A percentile compares a stretch with the other conserved stretches of the same genome.
Evolutionary conservation across 1,140 invertebrate species (phyloP).

Genomic region (Musca domestica): DNA sequence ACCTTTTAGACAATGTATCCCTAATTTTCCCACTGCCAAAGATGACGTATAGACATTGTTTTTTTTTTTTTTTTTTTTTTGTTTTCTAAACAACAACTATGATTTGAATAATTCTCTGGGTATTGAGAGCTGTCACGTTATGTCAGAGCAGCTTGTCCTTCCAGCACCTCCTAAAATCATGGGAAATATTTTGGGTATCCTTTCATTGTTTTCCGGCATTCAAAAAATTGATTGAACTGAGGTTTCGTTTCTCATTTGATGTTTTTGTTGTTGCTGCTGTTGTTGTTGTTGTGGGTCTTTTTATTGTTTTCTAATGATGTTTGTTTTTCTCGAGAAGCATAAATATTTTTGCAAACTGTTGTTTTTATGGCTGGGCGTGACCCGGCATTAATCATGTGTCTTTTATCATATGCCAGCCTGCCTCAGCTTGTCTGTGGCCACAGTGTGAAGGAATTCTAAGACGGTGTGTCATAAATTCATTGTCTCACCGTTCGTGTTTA

Average conservation of each 20-base stretch:
- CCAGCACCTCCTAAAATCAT: neutral
- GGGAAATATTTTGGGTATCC: slow-evolving; percentile 15
- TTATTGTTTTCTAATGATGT: slow-evolving; percentile 23
- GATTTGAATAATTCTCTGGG: slow-evolving; percentile 16
- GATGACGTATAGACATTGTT: no score
- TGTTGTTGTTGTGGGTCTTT: neutral
- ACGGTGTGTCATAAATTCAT: no score
- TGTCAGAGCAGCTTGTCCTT: no score
- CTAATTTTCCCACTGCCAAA: no score
- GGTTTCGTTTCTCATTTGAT: neutral
- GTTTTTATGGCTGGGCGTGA: slow-evolving; percentile 19
- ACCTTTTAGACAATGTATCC: no score
- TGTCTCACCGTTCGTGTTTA: no score
- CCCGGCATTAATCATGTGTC: slow-evolving; percentile 14
- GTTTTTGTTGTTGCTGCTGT: neutral
- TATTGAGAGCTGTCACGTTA: slow-evolving; percentile 10
- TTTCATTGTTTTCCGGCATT: neutral
- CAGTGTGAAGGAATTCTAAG: no score
- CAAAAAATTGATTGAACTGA: slow-evolving; percentile 5
- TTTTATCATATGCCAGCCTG: slow-evolving; percentile 4
- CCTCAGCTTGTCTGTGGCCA: no score
- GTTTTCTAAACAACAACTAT: neutral
- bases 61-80: neutral
- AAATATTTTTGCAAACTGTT: slow-evolving; percentile 14
- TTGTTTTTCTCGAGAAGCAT: slow-evolving; percentile 9